Base-by-base conservation (phyloP, 2,888 invertebrate species). In the Dryocosmus kuriphilus region DNA sequence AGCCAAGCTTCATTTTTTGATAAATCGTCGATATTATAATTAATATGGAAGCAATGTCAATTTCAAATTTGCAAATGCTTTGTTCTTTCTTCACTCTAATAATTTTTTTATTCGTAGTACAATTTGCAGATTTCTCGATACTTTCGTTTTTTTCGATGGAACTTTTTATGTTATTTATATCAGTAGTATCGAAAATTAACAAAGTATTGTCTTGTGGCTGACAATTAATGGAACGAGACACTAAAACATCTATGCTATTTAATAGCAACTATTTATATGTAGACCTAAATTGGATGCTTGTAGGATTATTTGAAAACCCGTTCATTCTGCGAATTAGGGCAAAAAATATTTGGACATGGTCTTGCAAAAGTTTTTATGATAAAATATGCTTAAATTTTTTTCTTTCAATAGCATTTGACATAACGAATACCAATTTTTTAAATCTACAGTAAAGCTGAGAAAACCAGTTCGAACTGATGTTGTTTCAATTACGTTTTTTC, bases 301-400 rank as follows among this genome's bases (percentile, higher is more conserved):
- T 81, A 7, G 77, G 79, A 65, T 81, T 81, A 19, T 79, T 76
- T 14, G 19, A 76, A 51, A 71, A 78, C 19, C 78, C 79, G 32
- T 79, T 77, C 79, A 79, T 79, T 30, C 77, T 41, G 46, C 78
- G 63, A 32, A 81, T 80, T 7, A 71, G 55, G 0, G 81, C 74
- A 78, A 81, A 81, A 63, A 81, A 74, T 77, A 77, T 81, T 65
- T 80, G 80, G 16, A 78, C 73, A n/a, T 78, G 80, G 32, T 81
- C 81, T 74, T 81, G 81, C 2, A 77, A 81, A 22, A 81, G 41
- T 65, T 81, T 79, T 19, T 78, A 81, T 0, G 60, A 67, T 71
- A 82, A 73, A 27, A 79, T 16, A 60, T 78, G 75, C 14, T 79
- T 24, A 38, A 77, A 46, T 46, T 63, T 51, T 67, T 60, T 2